Evolutionary conservation across 2,113 vertebrate genomes (phyloP), one percentile per base, ranked within the genome.

Genomic region (Otis tarda): DNA sequence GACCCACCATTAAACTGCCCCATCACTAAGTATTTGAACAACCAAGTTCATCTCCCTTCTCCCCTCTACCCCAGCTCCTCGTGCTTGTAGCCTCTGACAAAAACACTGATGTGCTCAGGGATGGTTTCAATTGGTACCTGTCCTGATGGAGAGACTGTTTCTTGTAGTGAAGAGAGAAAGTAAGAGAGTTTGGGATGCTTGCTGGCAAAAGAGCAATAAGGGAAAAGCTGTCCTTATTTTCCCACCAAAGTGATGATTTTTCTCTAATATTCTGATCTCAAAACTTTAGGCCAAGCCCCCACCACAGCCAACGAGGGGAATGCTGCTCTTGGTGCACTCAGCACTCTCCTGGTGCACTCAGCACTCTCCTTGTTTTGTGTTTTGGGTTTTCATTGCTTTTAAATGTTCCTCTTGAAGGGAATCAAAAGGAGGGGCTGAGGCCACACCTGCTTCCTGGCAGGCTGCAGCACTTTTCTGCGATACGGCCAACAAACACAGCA

Each of bases 361-460:
- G 69, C 49, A 25, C 31, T 67, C 1, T 0, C n/a, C 70, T 79
- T 93, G 93, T 82, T 96, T 96, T 83, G 83, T 83, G 83, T 91
- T 97, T 95, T 24, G 92, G 30, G 92, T 65, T 95, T 96, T 92
- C 78, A 74, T 52, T 79, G 70, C 74, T 93, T 91, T 92, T 60
- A 84, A 90, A 91, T 37, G 31, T 67, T 89, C 23, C n/a, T 79
- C 94, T 93, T 92, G 61, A 87, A 92, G 89, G 19, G 61, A 90
- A 84, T 56, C 9, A 13, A 71, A 86, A 93, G 86, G 86, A 76
- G 89, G 87, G 81, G 80, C 57, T 77, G 71, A 56, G 76, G 88
- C 85, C 94, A 96, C 95, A 78, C 93, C 88, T 93, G 85, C 64
- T 53, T 83, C 64, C 95, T 77, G 75, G 93, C 90, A 83, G 63